Conservation (phyloP, 2,113 vertebrate genomes). For the Gnathonemus echidnorhynchus region DNA sequence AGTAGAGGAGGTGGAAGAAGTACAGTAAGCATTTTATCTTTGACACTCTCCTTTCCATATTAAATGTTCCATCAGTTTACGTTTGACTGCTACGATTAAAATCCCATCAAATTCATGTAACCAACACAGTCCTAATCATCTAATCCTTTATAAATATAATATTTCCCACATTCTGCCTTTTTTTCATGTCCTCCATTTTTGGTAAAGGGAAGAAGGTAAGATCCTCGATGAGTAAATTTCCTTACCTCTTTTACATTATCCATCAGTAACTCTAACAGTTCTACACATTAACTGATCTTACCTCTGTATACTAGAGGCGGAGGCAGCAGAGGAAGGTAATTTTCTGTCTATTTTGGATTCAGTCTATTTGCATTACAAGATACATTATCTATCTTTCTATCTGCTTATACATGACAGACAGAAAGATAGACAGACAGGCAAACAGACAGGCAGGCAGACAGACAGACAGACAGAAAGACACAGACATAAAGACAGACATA, state of each 20-base stretch:
- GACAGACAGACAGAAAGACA: neutral
- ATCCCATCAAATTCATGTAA: neutral
- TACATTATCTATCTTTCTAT: neutral
- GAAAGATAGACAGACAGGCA: neutral
- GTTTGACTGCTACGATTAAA: neutral
- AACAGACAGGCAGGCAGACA: neutral
- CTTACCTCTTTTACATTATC: neutral
- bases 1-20: conserved; percentile 11
- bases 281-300: neutral
- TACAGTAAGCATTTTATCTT: neutral
- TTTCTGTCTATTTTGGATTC: neutral
- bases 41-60: neutral
- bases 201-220: conserved; percentile 52
- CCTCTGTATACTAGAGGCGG: neutral
- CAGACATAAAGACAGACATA: neutral
- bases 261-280: neutral
- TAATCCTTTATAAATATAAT: neutral
- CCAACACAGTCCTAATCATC: neutral
- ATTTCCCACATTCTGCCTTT: neutral
- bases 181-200: conserved; percentile 13
- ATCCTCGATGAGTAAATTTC: neutral
- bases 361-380: neutral
- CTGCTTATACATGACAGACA: neutral
- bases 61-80: neutral
- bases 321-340: conserved; percentile 6